Base-by-base conservation (phyloP, 1,140 invertebrate genomes). In the Zaprionus kolodkinae region DNA sequence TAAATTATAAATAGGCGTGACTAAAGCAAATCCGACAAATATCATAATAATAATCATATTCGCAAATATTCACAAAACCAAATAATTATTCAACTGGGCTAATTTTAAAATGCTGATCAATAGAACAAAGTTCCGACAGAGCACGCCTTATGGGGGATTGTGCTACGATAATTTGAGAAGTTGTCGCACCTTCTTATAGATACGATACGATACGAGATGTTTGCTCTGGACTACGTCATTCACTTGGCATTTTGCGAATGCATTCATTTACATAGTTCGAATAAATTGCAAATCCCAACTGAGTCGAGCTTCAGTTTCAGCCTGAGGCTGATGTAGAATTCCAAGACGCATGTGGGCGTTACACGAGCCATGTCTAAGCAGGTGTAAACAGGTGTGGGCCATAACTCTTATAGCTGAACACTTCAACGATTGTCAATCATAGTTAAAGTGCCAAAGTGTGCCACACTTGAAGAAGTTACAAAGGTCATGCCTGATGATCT, bases 101-200 rank as follows among this genome's bases (percentile, higher is more conserved):
- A 77, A 77, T 77, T 79, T 77, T 69, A 79, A 79, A 76, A 63
- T 56, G 64, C 69, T 76, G 74, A 72, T 72, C 70, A 75, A 70
- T 75, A 35, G 43, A 40, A 54, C 11, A 67, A 57, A 57, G 38
- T 45, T 21, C 45, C 45, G 45, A 45, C 40, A n/a, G 13, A 45
- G 7, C 45, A 25, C 40, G 11, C 40, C 40, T 11, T n/a, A 11
- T 40, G 1, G 21, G 21, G 13, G 21, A 1, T 25, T 45, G 30
- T 40, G 65, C 52, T 72, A 40, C 15, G 48, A 45, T 72, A 40
- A 64, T 71, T 66, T 52, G 17, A 60, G 17, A 52, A 67, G 55
- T 54, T 72, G 64, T 67, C 70, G 66, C 63, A 57, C 63, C 70
- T 67, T 60, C 33, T 33, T 21, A 27, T 55, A 25, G 12, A 15